A percentile compares a stretch with the other conserved stretches of the same genome.
phyloP scores from a whole-genome alignment of 2,113 vertebrate genomes.

The Mustelus asterias region DNA sequence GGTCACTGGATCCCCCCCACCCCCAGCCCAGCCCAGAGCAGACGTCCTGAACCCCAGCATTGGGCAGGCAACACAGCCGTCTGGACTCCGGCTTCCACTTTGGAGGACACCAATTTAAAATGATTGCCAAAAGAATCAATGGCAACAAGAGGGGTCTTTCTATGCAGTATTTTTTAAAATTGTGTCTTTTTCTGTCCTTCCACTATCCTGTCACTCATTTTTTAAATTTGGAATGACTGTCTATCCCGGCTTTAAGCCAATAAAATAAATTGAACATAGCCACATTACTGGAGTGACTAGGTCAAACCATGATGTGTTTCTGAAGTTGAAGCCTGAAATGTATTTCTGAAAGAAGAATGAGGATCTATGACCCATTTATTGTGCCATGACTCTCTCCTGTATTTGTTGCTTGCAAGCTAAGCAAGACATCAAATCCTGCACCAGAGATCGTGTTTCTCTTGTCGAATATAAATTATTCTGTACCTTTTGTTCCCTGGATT shows the following conservation, averaged over 20 bases:
- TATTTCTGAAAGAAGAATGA: not conserved
- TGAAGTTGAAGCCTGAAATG: not conserved
- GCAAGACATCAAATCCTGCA: not conserved
- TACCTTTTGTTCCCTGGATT: not conserved
- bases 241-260: not conserved
- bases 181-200: not conserved
- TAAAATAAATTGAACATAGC: not conserved
- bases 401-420: not conserved
- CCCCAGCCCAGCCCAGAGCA: too few species aligned
- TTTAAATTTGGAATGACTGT: not conserved
- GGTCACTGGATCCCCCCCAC: too few species aligned
- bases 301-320: not conserved
- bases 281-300: not conserved
- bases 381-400: not conserved
- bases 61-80: too few species aligned
- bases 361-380: not conserved
- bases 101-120: too few species aligned
- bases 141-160: not conserved
- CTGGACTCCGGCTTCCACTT: too few species aligned
- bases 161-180: not conserved
- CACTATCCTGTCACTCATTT: not conserved
- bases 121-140: too few species aligned
- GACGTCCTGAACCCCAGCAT: too few species aligned
- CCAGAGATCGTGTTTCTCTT: not conserved
- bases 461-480: not conserved